Percentiles rank a stretch among this genome's conserved stretches.
Conservation (phyloP, 2,888 invertebrate genomes). For the Pheosia gnoma region DNA sequence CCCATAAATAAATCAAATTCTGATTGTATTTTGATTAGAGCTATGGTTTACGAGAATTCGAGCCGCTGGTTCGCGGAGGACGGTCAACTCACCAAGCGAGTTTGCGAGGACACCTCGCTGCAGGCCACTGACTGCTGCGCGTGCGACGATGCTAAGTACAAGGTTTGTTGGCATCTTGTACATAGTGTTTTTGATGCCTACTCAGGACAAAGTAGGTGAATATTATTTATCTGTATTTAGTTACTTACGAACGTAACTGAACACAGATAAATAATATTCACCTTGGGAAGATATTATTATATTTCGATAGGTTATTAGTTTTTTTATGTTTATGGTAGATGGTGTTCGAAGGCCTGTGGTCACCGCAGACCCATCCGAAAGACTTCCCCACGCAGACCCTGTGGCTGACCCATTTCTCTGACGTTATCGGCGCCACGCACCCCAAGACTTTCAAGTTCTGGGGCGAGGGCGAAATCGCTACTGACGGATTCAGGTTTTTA, state of each 20-base stretch:
- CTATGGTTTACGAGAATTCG: constrained; percentile 92
- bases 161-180: constrained; percentile 70
- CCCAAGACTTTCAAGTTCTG: constrained; percentile 95
- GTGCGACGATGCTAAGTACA: constrained; percentile 98
- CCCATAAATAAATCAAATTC: background rate
- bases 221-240: no score
- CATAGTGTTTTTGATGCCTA: no score
- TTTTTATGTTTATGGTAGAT: constrained; percentile 73
- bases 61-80: constrained; percentile 96
- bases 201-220: no score
- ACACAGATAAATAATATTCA: no score
- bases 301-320: no score
- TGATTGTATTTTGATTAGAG: constrained; percentile 77
- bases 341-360: constrained; percentile 97
- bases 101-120: constrained; percentile 90
- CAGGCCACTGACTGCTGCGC: constrained; percentile 91
- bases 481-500: constrained; percentile 91
- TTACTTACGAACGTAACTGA: no score
- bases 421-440: constrained; percentile 97
- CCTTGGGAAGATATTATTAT: no score
- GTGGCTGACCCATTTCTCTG: constrained; percentile 98
- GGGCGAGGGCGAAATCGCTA: constrained; percentile 94
- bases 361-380: constrained; percentile 96
- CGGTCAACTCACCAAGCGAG: constrained; percentile 89
- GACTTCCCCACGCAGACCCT: constrained; percentile 94